Evolutionary conservation across 2,797 vertebrate genomes (phyloP), one percentile per base, ranked within the genome.

Genomic region (Adelosebastes latens): DNA sequence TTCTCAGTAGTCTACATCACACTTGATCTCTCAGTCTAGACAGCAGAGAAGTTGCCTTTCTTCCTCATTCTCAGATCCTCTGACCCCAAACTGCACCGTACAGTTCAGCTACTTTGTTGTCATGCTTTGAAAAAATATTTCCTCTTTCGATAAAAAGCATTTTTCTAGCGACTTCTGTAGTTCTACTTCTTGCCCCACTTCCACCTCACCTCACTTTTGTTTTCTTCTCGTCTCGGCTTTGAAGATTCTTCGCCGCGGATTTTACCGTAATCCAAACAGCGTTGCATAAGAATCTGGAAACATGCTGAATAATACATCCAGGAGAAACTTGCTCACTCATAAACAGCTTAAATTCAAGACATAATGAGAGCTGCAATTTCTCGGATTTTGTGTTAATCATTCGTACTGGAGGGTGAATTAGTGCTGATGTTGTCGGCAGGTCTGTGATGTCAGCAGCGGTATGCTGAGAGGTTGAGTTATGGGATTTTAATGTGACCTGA

Each of bases 301-400:
- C 32, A 52, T 49, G 22, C 29, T 39, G 62, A 79, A 79, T 67
- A 36, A 67, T 73, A 20, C 71, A 46, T 68, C 2, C 32, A 58
- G 58, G 31, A 13, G n/a, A 39, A 56, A 29, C 34, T 13, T 29
- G 13, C 22, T 20, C 39, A 29, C 22, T 61, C 22, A 42, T 31
- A 24, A 80, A 56, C n/a, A 61, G 32, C 29, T 42, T 67, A 8
- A 16, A 49, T 63, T 11, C 31, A 56, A 56, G 60, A 42, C 20
- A 46, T 20, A 20, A 55, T 27, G 20, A 60, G 10, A n/a, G 65
- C 60, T 42, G 32, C 49, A 24, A 0, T 24, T 46, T 34, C 16
- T 49, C n/a, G 6, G 25, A n/a, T 53, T 55, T n/a, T 34, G 27
- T 49, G n/a, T 34, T 67, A 1, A 60, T 32, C 39, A 52, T n/a